phyloP scores from a whole-genome alignment of 2,888 invertebrate species.

The Brachypterus glaber region DNA sequence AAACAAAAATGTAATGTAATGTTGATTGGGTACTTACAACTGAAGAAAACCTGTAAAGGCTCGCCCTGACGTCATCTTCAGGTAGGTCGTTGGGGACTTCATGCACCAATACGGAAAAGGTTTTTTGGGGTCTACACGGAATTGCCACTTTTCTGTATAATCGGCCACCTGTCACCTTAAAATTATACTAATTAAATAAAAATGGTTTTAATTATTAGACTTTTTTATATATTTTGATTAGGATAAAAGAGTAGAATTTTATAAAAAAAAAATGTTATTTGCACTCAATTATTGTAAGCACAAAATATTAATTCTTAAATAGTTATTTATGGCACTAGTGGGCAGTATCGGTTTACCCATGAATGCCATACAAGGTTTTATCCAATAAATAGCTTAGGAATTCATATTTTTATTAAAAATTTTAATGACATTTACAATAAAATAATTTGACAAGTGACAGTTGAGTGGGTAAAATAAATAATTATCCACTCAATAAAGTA shows the following conservation, averaged over 20 bases:
- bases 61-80: constrained; percentile 66
- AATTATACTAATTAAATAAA: constrained; percentile 15
- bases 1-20: no score
- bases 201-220: constrained; percentile 1
- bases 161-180: constrained; percentile 66
- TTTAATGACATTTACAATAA: no score
- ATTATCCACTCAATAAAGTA: no score
- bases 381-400: no score
- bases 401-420: no score
- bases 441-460: no score
- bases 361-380: no score
- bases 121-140: constrained; percentile 78
- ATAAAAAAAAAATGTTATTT: constrained; percentile 11
- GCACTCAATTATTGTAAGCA: constrained; percentile 7
- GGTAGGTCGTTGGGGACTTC: constrained; percentile 79
- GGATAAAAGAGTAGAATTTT: constrained; percentile 5
- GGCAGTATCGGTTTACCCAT: no score
- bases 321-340: no score
- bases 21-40: constrained; percentile 51
- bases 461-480: no score
- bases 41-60: constrained; percentile 61
- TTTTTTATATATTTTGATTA: constrained; percentile 3
- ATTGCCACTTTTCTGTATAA: constrained; percentile 80
- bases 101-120: constrained; percentile 73
- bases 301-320: no score